A percentile compares a stretch with the other conserved stretches of the same genome.
Evolutionary conservation across 2,888 invertebrate species (phyloP).

Genomic region (Ischnus inquisitorius): DNA sequence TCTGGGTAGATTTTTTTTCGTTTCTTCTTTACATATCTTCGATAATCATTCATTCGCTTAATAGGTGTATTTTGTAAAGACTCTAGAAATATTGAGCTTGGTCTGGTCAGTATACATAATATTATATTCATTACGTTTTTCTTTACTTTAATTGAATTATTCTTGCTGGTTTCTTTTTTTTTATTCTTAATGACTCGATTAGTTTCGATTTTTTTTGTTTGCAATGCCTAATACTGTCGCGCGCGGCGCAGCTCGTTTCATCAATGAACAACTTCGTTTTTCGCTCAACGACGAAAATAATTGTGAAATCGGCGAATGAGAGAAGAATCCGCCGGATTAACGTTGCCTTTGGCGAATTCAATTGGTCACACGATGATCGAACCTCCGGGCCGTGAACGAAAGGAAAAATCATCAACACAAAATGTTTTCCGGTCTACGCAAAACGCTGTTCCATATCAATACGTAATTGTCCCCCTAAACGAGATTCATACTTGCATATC

Average conservation of each 20-base stretch:
- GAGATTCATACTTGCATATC: conserved; percentile 51
- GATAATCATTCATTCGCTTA: conserved; percentile 80
- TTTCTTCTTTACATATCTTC: conserved; percentile 73
- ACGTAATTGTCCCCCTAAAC: conserved; percentile 49
- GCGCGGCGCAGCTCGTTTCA: conserved; percentile 69
- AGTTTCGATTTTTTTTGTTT: conserved; percentile 20
- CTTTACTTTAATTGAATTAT: conserved; percentile 72
- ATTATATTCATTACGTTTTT: conserved; percentile 73
- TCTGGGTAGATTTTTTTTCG: conserved; percentile 67
- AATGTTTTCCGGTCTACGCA: conserved; percentile 36
- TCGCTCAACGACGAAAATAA: conserved; percentile 8
- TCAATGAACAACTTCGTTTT: conserved; percentile 16
- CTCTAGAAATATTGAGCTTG: conserved; percentile 85
- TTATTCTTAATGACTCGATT: neutral
- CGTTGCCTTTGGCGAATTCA: conserved; percentile 27
- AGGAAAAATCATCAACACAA: too few relatives aligned
- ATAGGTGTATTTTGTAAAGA: conserved; percentile 83
- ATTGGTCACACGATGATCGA: conserved; percentile 57
- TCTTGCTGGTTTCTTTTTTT: conserved; percentile 63
- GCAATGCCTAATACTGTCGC: conserved; percentile 55
- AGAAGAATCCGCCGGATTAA: conserved; percentile 20
- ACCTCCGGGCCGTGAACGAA: neutral
- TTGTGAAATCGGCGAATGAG: conserved; percentile 26
- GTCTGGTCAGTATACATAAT: conserved; percentile 84
- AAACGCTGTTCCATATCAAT: conserved; percentile 62